Conservation (phyloP, 2,888 invertebrate genomes). For the Aphidius colemani region DNA sequence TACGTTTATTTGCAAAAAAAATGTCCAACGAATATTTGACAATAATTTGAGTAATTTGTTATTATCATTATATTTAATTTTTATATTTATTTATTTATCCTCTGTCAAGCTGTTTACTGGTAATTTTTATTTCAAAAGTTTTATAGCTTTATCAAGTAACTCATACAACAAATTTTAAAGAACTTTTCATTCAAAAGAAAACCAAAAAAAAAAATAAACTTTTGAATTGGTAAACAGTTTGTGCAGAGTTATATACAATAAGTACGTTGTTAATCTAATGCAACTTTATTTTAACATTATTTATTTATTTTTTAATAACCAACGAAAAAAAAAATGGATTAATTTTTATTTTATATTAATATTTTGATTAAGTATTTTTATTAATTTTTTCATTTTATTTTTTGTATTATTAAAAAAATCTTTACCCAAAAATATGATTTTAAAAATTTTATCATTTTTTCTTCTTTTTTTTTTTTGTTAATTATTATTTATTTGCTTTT, state of each 20-base stretch:
- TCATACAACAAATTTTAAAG: slow-evolving; percentile 8
- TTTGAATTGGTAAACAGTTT: slow-evolving; percentile 43
- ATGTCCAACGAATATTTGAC: slow-evolving; percentile 44
- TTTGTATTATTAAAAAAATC: background rate
- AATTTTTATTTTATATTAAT: background rate
- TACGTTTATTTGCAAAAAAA: slow-evolving; percentile 54
- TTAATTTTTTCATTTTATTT: background rate
- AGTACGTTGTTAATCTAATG: slow-evolving; percentile 31
- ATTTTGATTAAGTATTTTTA: background rate
- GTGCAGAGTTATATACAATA: slow-evolving; percentile 55
- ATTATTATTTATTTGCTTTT: no score
- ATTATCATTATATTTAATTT: slow-evolving; percentile 25
- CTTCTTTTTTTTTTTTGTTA: background rate
- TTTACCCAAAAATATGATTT: background rate
- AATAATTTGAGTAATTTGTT: slow-evolving; percentile 42
- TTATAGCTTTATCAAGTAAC: background rate
- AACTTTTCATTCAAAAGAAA: slow-evolving; percentile 17
- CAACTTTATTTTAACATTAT: slow-evolving; percentile 15
- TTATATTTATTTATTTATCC: slow-evolving; percentile 42
- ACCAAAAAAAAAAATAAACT: no score
- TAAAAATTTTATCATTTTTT: background rate
- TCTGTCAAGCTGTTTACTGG: slow-evolving; percentile 49
- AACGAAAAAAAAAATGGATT: slow-evolving; percentile 31
- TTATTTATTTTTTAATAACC: slow-evolving; percentile 15
- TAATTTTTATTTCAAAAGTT: slow-evolving; percentile 13